Conservation (phyloP, 2,797 vertebrate genomes). For the Lithobates sylvaticus region DNA sequence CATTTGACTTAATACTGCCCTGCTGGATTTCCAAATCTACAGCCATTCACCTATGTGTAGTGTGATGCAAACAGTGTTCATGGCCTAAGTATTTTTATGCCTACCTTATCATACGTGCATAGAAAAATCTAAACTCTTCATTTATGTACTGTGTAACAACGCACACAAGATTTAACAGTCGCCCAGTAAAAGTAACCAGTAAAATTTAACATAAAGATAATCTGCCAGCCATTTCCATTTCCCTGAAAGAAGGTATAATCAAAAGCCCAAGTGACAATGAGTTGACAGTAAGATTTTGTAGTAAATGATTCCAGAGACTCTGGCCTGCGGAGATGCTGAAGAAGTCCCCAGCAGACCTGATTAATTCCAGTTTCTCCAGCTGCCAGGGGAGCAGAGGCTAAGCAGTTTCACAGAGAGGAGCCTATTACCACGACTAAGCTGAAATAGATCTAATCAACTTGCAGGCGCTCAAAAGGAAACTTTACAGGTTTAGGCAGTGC, state of each 20-base stretch:
- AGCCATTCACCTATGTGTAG: background rate
- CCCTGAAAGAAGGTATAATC: slow-evolving; percentile 86
- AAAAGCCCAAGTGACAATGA: slow-evolving; percentile 99
- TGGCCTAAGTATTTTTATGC: background rate
- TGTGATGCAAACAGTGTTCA: background rate
- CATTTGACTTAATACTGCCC: background rate
- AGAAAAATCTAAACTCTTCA: background rate
- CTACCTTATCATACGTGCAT: background rate
- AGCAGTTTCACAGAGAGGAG: slow-evolving; percentile 94
- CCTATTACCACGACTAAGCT: slow-evolving; percentile 94
- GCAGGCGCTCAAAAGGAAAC: slow-evolving; percentile 90
- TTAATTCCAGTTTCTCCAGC: slow-evolving; percentile 98
- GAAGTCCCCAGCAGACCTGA: slow-evolving; percentile 99
- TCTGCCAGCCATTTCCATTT: slow-evolving; percentile 92
- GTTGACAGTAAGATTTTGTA: slow-evolving; percentile 99
- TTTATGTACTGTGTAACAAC: slow-evolving; percentile 53
- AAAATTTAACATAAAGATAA: slow-evolving; percentile 88
- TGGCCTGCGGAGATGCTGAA: slow-evolving; percentile 92
- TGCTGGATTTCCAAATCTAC: background rate
- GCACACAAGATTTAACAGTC: slow-evolving; percentile 82
- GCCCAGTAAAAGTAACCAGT: slow-evolving; percentile 83
- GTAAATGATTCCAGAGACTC: slow-evolving; percentile 99
- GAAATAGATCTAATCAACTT: slow-evolving; percentile 99
- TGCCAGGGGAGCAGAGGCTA: slow-evolving; percentile 93
- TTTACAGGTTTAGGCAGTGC: slow-evolving; percentile 88